Base-by-base conservation (phyloP, 2,113 vertebrate species). In the Octodon degus region DNA sequence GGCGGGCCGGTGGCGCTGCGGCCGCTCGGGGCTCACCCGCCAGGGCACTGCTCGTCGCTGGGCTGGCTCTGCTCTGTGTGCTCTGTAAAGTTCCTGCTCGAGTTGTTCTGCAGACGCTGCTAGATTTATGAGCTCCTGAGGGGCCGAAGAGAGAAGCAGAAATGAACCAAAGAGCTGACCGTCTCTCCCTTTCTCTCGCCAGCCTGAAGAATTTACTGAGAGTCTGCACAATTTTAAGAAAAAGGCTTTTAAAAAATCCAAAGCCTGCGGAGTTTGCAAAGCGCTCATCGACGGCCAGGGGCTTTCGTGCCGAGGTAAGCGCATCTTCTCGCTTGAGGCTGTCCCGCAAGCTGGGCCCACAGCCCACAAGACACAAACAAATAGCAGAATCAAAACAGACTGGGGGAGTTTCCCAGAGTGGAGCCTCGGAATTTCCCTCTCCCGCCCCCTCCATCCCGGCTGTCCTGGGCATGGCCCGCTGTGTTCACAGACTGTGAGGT, bases 291-390 rank as follows among this genome's bases (percentile, higher is more conserved):
- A 95, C 5, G 94, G 95, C 40, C 98, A 97, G 79, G 98, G 98
- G 82, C 34, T 98, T 93, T 98, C 97, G 14, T 98, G 98, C 97
- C 97, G 96, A 98, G 98, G 98, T 99, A 87, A 98, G 98, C 70
- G 17, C 19, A 2, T 20, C 79, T 12, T 20, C 79, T 10, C 4
- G 0, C 25, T 55, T 62, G 11, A 74, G 0, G 20, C 47, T 55
- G n/a, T 84, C 17, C 14, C 53, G 5, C 20, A 58, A 1, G 0
- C 0, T 91, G 22, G 86, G 86, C 12, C 4, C 43, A 34, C 77
- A 80, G 86, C 12, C 4, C 43, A 34, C 84, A 80, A 60, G 10
- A 37, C 58, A 30, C 63, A 37, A 60, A 68, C 58, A 60, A 19
- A 86, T 17, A 30, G 24, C 77, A 32, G 87, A 92, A 55, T 10